phyloP scores from a whole-genome alignment of 1,140 invertebrate species.

The Cydia fagiglandana region DNA sequence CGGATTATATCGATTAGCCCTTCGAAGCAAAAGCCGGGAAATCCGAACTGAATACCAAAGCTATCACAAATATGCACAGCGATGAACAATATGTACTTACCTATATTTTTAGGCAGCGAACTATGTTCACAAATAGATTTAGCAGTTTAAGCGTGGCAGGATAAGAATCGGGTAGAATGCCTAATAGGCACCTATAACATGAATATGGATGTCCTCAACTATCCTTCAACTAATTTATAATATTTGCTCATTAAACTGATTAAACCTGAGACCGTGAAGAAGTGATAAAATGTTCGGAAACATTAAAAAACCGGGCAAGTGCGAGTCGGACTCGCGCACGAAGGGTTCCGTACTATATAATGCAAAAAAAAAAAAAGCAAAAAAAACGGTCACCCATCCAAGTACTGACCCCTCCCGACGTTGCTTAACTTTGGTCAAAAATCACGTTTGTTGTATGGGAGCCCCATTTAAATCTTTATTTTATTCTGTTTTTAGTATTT shows the following conservation, averaged over 20 bases:
- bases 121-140: neutral
- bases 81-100: neutral
- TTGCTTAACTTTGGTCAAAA: too few relatives aligned
- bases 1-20: slow-evolving; percentile 19
- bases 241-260: slow-evolving; percentile 1
- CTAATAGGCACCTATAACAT: neutral
- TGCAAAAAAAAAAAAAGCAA: too few relatives aligned
- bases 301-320: too few relatives aligned
- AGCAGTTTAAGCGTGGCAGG: neutral
- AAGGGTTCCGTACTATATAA: too few relatives aligned
- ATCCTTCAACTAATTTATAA: neutral
- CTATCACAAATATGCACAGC: too few relatives aligned
- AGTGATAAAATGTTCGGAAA: neutral
- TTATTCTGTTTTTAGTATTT: too few relatives aligned
- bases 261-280: too few relatives aligned
- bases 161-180: neutral
- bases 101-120: neutral
- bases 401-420: too few relatives aligned
- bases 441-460: too few relatives aligned
- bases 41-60: slow-evolving; percentile 15
- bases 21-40: neutral
- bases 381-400: too few relatives aligned
- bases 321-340: too few relatives aligned
- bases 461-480: too few relatives aligned
- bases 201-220: neutral